Percentiles rank a stretch among this genome's conserved stretches.
These are phyloP conservation scores for Etia nguti DNA, from an alignment of 2,113 vertebrate species.

Conservation along the genomic window DNA sequence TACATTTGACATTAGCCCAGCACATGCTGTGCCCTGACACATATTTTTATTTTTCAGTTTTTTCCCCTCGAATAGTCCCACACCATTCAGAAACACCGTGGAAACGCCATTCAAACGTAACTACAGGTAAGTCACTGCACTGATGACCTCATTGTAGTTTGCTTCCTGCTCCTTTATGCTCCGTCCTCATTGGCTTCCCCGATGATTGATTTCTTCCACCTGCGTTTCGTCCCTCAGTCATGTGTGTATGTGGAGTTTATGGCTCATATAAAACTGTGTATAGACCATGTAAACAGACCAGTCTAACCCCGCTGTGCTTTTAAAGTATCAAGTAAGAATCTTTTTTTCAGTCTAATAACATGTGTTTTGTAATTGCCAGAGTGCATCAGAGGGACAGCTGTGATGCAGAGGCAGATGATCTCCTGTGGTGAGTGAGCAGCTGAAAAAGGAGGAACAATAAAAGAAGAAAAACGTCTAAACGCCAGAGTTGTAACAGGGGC, in stretches of 20 bases:
- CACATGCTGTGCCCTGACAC: not conserved
- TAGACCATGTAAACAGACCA: not conserved
- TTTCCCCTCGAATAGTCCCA: not conserved
- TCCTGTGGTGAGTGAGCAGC: not conserved
- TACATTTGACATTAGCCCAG: not conserved
- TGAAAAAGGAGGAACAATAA: not conserved
- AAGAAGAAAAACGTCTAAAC: not conserved
- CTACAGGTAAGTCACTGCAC: not conserved
- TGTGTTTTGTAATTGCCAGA: not conserved
- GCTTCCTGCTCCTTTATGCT: accelerated
- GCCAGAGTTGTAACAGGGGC: not conserved
- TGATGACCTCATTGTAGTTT: not conserved
- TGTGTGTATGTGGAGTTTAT: not conserved
- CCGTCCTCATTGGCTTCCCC: accelerated
- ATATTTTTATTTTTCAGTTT: not conserved
- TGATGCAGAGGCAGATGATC: not conserved
- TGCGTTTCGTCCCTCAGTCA: accelerated
- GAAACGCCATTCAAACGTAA: not conserved
- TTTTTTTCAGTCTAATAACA: not conserved
- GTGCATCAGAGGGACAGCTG: not conserved
- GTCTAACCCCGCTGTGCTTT: not conserved
- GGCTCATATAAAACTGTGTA: not conserved
- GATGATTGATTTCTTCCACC: accelerated
- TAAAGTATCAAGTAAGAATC: not conserved
- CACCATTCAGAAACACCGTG: not conserved